Base-by-base conservation (phyloP, 23 tunicate species). In the Styela clava region DNA sequence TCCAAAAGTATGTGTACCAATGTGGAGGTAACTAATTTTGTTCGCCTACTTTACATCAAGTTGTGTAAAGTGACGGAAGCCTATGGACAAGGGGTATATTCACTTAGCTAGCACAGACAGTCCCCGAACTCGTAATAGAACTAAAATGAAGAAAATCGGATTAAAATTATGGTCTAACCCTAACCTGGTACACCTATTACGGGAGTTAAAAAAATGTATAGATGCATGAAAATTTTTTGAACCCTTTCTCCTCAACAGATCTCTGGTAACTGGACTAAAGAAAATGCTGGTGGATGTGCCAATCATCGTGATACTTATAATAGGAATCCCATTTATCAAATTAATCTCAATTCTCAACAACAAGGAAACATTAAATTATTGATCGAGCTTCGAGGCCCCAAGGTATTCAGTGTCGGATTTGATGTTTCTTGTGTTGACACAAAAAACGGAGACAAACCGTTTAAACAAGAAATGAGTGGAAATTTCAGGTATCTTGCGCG, bases 201-300 rank as follows among this genome's bases (percentile, higher is more conserved):
- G n/a, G n/a, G n/a, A n/a, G n/a, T n/a, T n/a, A n/a, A n/a, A n/a
- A n/a, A n/a, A n/a, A n/a, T n/a, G n/a, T n/a, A n/a, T n/a, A n/a
- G n/a, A n/a, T n/a, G n/a, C n/a, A n/a, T n/a, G n/a, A n/a, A n/a
- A n/a, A n/a, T n/a, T n/a, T n/a, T n/a, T n/a, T n/a, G n/a, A n/a
- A n/a, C n/a, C 56, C 12, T 12, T 44, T 44, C 56, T 44, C 12
- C 12, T 44, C 19, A 37, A 19, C 85, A 88, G 98, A 81, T 89
- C 56, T 44, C 56, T 5, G 95, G 88, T 1, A 79, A 86, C 51
- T 95, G 99, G 99, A 90, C 79, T 9, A 63, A 44, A 52, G 73
- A 73, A n/a, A 95, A 69, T 23, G 96, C 99, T 19, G 99, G 99
- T 3, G 99, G 99, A 26, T 95, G 99, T 64, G 79, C 84, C 18